Evolutionary conservation across 2,888 invertebrate genomes (phyloP).

Genomic region (Morpho helenor): DNA sequence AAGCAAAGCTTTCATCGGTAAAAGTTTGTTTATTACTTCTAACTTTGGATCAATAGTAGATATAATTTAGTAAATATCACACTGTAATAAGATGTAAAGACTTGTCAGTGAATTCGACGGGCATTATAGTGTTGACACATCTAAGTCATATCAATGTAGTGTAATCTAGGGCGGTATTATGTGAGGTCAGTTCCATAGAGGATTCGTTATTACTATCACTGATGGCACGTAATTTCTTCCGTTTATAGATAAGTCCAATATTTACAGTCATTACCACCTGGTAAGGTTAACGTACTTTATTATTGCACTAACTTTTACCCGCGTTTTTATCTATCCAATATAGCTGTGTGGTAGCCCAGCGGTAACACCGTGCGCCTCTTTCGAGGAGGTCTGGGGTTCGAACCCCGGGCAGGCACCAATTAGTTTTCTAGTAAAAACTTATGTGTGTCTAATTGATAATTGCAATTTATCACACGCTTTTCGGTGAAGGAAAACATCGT

Average conservation of each 20-base stretch:
- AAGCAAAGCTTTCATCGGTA: too few species aligned
- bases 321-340: too few species aligned
- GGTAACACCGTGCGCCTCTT: too few species aligned
- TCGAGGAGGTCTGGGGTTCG: too few species aligned
- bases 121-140: slow-evolving; percentile 38
- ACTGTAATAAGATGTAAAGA: slow-evolving; percentile 5
- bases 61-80: background rate
- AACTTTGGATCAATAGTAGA: too few species aligned
- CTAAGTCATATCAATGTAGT: slow-evolving; percentile 42
- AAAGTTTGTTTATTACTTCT: background rate
- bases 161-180: slow-evolving; percentile 62
- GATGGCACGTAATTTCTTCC: slow-evolving; percentile 62
- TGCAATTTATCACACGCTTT: too few species aligned
- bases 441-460: too few species aligned
- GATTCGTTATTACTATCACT: slow-evolving; percentile 47
- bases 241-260: slow-evolving; percentile 62
- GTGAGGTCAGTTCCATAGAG: slow-evolving; percentile 66
- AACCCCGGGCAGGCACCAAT: too few species aligned
- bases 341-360: too few species aligned
- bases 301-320: slow-evolving; percentile 16
- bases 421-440: too few species aligned
- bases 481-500: too few species aligned
- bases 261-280: slow-evolving; percentile 68
- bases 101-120: slow-evolving; percentile 47
- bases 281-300: slow-evolving; percentile 55